These are phyloP conservation scores for Neoscelio sp. DNA, from an alignment of 2,888 invertebrate genomes.

Conservation along the genomic window DNA sequence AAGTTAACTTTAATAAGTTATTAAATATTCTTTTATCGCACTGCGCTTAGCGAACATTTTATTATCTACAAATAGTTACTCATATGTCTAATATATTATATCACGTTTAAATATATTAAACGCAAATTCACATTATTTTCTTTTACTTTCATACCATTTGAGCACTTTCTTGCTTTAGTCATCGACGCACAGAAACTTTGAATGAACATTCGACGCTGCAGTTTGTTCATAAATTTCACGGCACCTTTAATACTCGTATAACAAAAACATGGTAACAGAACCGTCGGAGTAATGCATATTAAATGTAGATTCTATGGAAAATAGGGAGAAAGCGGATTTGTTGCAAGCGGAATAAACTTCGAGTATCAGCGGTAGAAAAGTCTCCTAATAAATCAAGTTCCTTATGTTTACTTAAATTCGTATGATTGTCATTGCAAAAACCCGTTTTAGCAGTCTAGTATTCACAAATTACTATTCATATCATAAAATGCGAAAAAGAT, in stretches of 20 bases:
- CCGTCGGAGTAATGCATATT: conserved; percentile 1
- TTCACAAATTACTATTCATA: too few species aligned
- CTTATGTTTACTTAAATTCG: neutral
- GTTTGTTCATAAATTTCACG: conserved; percentile 8
- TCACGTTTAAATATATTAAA: too few species aligned
- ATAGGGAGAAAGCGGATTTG: neutral
- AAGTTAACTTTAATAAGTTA: too few species aligned
- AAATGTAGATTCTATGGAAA: conserved; percentile 1
- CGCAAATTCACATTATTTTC: too few species aligned
- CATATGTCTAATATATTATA: too few species aligned
- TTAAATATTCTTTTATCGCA: too few species aligned
- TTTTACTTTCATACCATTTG: too few species aligned
- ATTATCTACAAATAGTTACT: too few species aligned
- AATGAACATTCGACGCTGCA: neutral
- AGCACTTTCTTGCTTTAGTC: neutral
- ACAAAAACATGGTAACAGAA: neutral
- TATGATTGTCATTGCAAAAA: neutral
- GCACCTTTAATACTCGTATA: neutral
- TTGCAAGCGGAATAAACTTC: neutral
- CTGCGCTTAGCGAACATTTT: too few species aligned
- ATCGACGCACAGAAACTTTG: conserved; percentile 1
- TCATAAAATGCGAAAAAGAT: too few species aligned
- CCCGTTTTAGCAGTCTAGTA: too few species aligned
- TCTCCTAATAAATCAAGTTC: conserved; percentile 1
- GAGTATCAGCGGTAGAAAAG: too few species aligned